Percentiles rank a stretch among this genome's conserved stretches.
These are phyloP conservation scores for Dendrophyllia cribrosa DNA, from an alignment of 64 coral and sea anemone species.

Conservation along the genomic window DNA sequence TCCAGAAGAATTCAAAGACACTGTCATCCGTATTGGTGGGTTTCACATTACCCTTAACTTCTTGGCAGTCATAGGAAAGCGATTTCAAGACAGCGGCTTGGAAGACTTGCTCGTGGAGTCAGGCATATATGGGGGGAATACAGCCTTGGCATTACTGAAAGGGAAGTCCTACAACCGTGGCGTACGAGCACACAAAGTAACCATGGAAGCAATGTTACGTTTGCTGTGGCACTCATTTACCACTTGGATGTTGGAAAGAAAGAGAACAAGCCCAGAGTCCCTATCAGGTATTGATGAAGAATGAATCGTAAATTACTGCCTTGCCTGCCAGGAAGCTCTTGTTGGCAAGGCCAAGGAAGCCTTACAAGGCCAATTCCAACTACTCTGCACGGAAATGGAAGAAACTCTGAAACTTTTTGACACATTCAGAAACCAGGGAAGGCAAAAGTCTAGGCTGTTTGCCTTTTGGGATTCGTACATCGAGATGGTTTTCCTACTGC, in stretches of 20 bases:
- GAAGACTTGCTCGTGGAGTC: no score
- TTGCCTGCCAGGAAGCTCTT: neutral
- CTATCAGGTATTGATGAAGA: neutral
- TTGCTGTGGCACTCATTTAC: conserved; percentile 25
- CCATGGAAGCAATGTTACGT: conserved; percentile 26
- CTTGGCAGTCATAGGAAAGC: no score
- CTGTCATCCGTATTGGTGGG: no score
- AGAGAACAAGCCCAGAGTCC: conserved; percentile 5
- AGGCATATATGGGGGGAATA: no score
- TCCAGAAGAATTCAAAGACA: no score
- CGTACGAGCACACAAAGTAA: conserved; percentile 35
- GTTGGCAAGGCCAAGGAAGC: neutral
- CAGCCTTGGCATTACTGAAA: no score
- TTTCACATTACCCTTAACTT: no score
- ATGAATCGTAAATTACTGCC: neutral
- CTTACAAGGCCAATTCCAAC: neutral
- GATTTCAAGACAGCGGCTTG: no score
- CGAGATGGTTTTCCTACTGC: conserved; percentile 22
- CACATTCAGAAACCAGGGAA: neutral
- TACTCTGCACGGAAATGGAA: neutral
- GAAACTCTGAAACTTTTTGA: neutral
- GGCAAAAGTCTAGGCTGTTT: no score
- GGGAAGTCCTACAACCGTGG: conserved; percentile 55
- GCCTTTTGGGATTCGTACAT: conserved; percentile 43
- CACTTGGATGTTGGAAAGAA: conserved; percentile 17